Evolutionary conservation across 2,113 vertebrate species (phyloP).

Genomic region (Brachyhypopomus occidentalis): DNA sequence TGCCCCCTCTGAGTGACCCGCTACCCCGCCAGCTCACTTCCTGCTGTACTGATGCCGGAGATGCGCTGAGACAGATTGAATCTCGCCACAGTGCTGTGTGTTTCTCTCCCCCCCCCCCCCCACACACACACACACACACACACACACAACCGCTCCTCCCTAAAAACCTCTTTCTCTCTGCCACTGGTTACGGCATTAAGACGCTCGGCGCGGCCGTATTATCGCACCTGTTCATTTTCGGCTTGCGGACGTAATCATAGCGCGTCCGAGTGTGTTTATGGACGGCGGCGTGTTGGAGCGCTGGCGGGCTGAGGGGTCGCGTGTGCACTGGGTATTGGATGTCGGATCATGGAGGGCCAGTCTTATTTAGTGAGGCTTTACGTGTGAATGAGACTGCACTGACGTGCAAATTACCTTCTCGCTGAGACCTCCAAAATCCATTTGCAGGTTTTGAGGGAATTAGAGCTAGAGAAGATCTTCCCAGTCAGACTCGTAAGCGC

Average conservation of each 20-base stretch:
- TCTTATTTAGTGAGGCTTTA: conserved; percentile 67
- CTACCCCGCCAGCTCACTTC: conserved; percentile 73
- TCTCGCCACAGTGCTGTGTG: conserved; percentile 61
- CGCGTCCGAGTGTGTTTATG: conserved; percentile 14
- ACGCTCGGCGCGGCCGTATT: conserved; percentile 9
- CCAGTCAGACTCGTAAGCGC: conserved; percentile 62
- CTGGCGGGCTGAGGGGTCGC: conserved; percentile 16
- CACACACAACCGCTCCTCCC: background rate
- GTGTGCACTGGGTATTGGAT: conserved; percentile 33
- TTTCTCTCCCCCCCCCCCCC: conserved; percentile 37
- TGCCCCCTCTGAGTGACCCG: conserved; percentile 58
- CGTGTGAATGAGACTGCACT: conserved; percentile 70
- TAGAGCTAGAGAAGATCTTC: conserved; percentile 52
- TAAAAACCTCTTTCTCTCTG: conserved; percentile 12
- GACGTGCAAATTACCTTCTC: conserved; percentile 67
- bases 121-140: too few species aligned
- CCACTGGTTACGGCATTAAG: conserved; percentile 8
- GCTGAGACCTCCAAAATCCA: conserved; percentile 64
- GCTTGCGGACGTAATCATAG: background rate
- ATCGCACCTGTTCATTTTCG: background rate
- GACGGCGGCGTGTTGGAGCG: background rate
- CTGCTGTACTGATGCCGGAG: conserved; percentile 65
- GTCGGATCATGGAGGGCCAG: conserved; percentile 15
- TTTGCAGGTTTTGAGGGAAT: conserved; percentile 66
- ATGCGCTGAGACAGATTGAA: conserved; percentile 65